Evolutionary conservation across 2,797 vertebrate genomes (phyloP).

Genomic region (Protonibea diacanthus): DNA sequence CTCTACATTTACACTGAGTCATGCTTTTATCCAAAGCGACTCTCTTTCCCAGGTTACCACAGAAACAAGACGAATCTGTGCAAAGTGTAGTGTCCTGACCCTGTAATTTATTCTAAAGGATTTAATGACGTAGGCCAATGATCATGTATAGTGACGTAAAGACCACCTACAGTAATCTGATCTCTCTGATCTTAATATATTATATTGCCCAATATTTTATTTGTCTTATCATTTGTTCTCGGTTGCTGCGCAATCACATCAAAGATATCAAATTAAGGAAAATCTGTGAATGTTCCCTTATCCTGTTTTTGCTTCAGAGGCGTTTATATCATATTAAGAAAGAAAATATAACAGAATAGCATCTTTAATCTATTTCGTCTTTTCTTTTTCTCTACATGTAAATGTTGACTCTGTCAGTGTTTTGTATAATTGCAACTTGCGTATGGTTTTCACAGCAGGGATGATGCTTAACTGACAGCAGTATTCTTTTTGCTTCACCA

Average conservation of each 20-base stretch:
- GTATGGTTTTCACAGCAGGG: not conserved
- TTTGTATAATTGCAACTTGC: constrained; percentile 2
- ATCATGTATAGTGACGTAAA: too few relatives aligned
- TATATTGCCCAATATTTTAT: not conserved
- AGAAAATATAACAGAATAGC: not conserved
- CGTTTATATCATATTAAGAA: not conserved
- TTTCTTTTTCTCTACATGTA: constrained; percentile 5
- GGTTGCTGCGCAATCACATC: not conserved
- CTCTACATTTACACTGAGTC: too few relatives aligned
- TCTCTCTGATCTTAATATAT: not conserved
- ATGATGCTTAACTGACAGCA: not conserved
- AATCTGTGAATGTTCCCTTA: not conserved
- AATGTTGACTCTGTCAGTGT: not conserved
- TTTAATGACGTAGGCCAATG: not conserved
- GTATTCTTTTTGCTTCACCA: not conserved
- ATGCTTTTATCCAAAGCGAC: too few relatives aligned
- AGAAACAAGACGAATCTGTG: not conserved
- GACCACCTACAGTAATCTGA: not conserved
- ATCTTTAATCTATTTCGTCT: not conserved
- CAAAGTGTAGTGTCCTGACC: not conserved
- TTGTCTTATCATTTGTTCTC: not conserved
- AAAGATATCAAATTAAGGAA: not conserved
- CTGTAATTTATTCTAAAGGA: not conserved
- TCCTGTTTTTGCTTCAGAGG: not conserved
- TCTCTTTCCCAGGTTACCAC: constrained; percentile 9